Evolutionary conservation across 1,140 invertebrate species (phyloP).

Genomic region (Drosophila lini): DNA sequence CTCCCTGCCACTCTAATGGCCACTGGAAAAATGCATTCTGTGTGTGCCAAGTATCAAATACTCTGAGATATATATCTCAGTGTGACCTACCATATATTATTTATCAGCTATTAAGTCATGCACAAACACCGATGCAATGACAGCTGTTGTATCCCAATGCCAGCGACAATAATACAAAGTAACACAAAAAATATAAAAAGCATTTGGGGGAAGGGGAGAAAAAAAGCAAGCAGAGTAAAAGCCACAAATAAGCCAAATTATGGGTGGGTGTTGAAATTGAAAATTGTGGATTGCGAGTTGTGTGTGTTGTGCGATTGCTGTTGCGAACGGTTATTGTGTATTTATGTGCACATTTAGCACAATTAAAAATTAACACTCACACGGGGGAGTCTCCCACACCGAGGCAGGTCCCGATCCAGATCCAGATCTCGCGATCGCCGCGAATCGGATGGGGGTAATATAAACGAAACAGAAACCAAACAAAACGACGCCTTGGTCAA

Average conservation of each 20-base stretch:
- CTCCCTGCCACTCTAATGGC: slow-evolving; percentile 1
- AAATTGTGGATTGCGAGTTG: slow-evolving; percentile 63
- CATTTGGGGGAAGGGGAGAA: not conserved
- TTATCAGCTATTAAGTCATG: slow-evolving; percentile 79
- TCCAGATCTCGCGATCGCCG: slow-evolving; percentile 15
- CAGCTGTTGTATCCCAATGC: slow-evolving; percentile 73
- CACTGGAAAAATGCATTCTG: slow-evolving; percentile 46
- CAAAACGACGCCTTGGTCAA: slow-evolving; percentile 45
- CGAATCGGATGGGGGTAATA: not conserved
- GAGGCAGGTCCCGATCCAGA: slow-evolving; percentile 7
- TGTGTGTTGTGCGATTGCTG: slow-evolving; percentile 30
- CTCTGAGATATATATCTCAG: slow-evolving; percentile 8
- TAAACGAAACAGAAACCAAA: slow-evolving; percentile 45
- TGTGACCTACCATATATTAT: slow-evolving; percentile 53
- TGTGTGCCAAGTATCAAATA: slow-evolving; percentile 29
- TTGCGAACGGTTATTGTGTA: slow-evolving; percentile 53
- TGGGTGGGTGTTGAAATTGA: slow-evolving; percentile 80
- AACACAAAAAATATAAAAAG: slow-evolving; percentile 29
- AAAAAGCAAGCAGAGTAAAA: slow-evolving; percentile 45
- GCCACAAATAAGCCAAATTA: slow-evolving; percentile 78
- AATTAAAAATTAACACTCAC: slow-evolving; percentile 80
- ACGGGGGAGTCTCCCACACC: slow-evolving; percentile 26
- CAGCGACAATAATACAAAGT: slow-evolving; percentile 54
- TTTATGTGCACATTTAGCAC: slow-evolving; percentile 83
- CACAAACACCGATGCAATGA: slow-evolving; percentile 49